Percentiles rank a stretch among this genome's conserved stretches.
Evolutionary conservation across 2,888 invertebrate genomes (phyloP).

Genomic region (Proisotoma minuta): DNA sequence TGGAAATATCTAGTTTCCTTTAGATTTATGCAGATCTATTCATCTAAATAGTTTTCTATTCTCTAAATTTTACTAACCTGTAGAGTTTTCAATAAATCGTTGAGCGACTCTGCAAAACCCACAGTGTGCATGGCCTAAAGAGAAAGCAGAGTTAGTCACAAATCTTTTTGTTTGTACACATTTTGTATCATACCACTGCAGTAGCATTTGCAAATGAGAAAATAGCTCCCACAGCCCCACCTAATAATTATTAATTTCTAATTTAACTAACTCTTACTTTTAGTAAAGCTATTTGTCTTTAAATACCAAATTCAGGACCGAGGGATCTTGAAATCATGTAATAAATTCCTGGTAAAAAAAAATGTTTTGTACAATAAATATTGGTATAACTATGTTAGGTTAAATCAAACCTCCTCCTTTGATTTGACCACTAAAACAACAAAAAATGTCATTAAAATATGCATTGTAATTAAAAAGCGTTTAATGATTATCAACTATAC

Average conservation of each 20-base stretch:
- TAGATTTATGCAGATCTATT: no score
- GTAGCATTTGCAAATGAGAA: constrained; percentile 62
- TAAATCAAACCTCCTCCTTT: constrained; percentile 46
- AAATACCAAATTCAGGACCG: no score
- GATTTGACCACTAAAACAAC: constrained; percentile 42
- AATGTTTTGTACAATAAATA: no score
- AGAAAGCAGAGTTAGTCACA: no score
- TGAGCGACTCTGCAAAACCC: constrained; percentile 60
- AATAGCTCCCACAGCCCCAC: constrained; percentile 61
- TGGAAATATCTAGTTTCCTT: no score
- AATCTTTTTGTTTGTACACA: no score
- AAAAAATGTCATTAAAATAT: constrained; percentile 18
- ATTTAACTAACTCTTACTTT: not conserved
- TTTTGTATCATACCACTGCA: constrained; percentile 48
- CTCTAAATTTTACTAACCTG: constrained; percentile 27
- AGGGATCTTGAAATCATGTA: constrained; percentile 47
- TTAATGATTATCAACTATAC: not conserved
- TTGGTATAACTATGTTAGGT: no score
- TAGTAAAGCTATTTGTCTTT: no score
- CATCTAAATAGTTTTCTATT: no score
- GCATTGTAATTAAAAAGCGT: not conserved
- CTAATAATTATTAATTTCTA: constrained; percentile 54
- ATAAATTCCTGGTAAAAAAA: no score
- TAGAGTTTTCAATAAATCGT: constrained; percentile 53
- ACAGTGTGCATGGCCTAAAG: constrained; percentile 59